Evolutionary conservation across 2,797 vertebrate species (phyloP), one percentile per base, ranked within the genome.

Genomic region (Sebastes trivittatus): DNA sequence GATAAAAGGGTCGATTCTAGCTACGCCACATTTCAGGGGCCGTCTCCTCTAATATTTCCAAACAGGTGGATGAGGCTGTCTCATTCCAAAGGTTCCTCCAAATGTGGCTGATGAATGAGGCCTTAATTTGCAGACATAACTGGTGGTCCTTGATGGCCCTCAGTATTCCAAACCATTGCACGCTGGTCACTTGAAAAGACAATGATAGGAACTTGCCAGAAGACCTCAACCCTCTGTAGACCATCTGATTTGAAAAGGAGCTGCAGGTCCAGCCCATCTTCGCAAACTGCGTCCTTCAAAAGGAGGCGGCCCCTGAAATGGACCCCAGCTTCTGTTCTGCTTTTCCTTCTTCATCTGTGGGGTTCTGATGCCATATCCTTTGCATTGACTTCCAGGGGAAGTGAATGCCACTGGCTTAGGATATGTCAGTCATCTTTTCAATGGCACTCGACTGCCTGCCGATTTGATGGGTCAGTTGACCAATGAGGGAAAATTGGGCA

Each of bases 311-410:
- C 81, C 73, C 82, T 88, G 79, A 85, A 87, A 93, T 72, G 46
- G 38, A 80, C 32, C 27, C 58, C 75, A 86, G 83, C 77, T 73
- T 36, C 54, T 70, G 34, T 66, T 81, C 78, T 83, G 78, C 83
- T 78, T 82, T 65, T 90, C 42, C 27, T 73, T 74, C 34, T 62
- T 84, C 70, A 80, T 76, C 56, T 66, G 29, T 79, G 65, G 83
- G 76, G 81, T 73, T 92, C 81, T 92, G 92, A 89, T 89, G 89
- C 72, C 92, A 94, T 94, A 94, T 93, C 92, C 91, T 86, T 78
- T 81, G 79, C 92, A 93, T 93, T 89, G 81, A 88, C 86, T 91
- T 88, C 75, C 71, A 38, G 52, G 11, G 38, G 85, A 94, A 92
- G 88, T 81, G n/a, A 91, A 94, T 94, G 91, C 86, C 85, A 90